These are phyloP conservation scores for cattle (Bos taurus) DNA, from an alignment of 2,113 vertebrate species.

Conservation along the genomic window ARS-UCD2.0 NC_037340.1:51469001-51469500, in stretches of 20 bases:
- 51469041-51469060: background rate
- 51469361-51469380: background rate
- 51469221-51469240: background rate
- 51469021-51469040: background rate
- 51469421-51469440: background rate
- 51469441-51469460: background rate
- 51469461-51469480: background rate
- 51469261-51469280: background rate
- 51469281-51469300: background rate
- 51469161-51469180: slow-evolving; percentile 14
- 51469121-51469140: background rate
- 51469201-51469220: background rate
- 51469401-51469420: background rate
- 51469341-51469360: background rate
- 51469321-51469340: background rate
- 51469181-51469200: background rate
- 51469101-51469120: background rate
- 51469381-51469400: background rate
- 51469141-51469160: background rate
- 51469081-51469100: background rate
- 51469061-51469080: background rate
- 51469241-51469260: background rate
- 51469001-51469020: background rate
- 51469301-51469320: background rate
- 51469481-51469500: background rate